Percentiles rank a stretch among this genome's conserved stretches.
These are phyloP conservation scores for Agrotis clavis DNA, from an alignment of 2,888 invertebrate species.

Conservation along the genomic window DNA sequence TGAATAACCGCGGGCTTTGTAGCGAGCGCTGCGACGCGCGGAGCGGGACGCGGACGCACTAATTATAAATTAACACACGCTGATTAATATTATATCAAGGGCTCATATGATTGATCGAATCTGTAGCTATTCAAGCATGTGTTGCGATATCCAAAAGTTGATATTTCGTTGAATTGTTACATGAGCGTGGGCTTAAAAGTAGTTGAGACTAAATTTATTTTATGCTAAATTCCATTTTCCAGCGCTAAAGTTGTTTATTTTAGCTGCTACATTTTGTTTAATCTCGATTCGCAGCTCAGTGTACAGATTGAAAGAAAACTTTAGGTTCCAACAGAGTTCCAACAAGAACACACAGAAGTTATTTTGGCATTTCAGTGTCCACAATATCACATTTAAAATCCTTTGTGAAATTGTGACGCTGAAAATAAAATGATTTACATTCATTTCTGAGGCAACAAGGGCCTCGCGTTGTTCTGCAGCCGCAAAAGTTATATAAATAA, in stretches of 20 bases:
- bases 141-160: slow-evolving; percentile 20
- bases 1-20: slow-evolving; percentile 53
- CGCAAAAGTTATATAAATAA: slow-evolving; percentile 25
- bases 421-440: slow-evolving; percentile 32
- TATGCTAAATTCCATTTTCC: slow-evolving; percentile 45
- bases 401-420: slow-evolving; percentile 29
- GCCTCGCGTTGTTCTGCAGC: slow-evolving; percentile 10
- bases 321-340: slow-evolving; percentile 1
- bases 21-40: slow-evolving; percentile 55
- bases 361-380: slow-evolving; percentile 22
- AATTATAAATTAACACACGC: slow-evolving; percentile 34
- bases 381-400: neutral
- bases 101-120: slow-evolving; percentile 5
- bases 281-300: slow-evolving; percentile 32
- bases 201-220: slow-evolving; percentile 51
- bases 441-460: slow-evolving; percentile 29
- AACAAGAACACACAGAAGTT: slow-evolving; percentile 11
- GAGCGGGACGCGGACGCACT: slow-evolving; percentile 34
- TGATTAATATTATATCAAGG: slow-evolving; percentile 30
- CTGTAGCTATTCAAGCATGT: slow-evolving; percentile 17
- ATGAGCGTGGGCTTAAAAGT: slow-evolving; percentile 38
- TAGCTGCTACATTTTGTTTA: slow-evolving; percentile 51
- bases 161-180: slow-evolving; percentile 27
- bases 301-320: slow-evolving; percentile 41
- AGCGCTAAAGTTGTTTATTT: slow-evolving; percentile 52